A percentile compares a stretch with the other conserved stretches of the same genome.
Conservation (phyloP, 64 coral and sea anemone genomes). For the Trachythela sp. region DNA sequence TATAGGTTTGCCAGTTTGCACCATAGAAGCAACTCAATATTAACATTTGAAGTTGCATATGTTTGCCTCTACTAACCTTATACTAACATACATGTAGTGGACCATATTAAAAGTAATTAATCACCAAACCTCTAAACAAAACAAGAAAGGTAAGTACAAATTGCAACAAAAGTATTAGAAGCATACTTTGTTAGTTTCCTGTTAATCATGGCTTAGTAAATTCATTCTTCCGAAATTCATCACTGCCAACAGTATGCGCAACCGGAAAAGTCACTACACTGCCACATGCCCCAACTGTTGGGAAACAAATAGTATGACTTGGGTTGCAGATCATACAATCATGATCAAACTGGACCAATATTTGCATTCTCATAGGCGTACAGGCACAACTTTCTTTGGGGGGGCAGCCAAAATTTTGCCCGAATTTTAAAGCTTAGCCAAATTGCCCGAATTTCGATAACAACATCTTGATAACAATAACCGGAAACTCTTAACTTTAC, state of each 20-base stretch:
- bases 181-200: not conserved
- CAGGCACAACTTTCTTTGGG: too few relatives aligned
- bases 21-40: too few relatives aligned
- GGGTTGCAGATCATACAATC: not conserved
- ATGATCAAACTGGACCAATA: not conserved
- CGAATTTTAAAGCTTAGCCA: too few relatives aligned
- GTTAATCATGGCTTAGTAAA: not conserved
- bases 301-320: not conserved
- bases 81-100: not conserved
- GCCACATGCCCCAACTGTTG: not conserved
- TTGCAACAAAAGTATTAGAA: not conserved
- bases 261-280: not conserved
- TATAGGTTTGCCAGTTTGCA: too few relatives aligned
- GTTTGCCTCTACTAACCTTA: not conserved
- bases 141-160: not conserved
- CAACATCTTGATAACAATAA: too few relatives aligned
- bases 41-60: too few relatives aligned
- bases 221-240: conserved; percentile 1
- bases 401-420: too few relatives aligned
- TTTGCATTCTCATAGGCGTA: too few relatives aligned
- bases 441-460: too few relatives aligned
- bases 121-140: too few relatives aligned
- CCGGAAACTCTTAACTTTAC: too few relatives aligned
- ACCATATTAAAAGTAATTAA: not conserved
- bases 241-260: not conserved